A percentile compares a stretch with the other conserved stretches of the same genome.
These are phyloP conservation scores for Xyrichtys novacula DNA, from an alignment of 2,797 vertebrate species.

Conservation along the genomic window DNA sequence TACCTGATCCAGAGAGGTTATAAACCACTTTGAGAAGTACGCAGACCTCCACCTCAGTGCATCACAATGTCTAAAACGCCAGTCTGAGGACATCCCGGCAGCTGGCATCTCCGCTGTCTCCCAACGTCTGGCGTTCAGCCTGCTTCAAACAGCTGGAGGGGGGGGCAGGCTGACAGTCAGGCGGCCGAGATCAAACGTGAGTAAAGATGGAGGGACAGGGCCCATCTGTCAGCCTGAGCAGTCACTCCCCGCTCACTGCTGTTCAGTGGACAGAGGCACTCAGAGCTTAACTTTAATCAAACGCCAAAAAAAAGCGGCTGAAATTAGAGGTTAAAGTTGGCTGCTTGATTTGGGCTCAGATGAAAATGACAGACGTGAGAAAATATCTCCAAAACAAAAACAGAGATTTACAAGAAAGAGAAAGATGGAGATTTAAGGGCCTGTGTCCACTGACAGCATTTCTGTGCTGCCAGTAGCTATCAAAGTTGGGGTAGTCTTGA, in stretches of 20 bases:
- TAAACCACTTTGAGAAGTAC: background rate
- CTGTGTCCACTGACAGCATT: no score
- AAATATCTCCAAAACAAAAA: no score
- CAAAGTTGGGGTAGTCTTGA: no score
- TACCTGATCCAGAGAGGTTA: background rate
- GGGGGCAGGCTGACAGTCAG: constrained; percentile 54
- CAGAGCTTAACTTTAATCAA: background rate
- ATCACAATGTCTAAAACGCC: constrained; percentile 40
- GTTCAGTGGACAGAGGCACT: background rate
- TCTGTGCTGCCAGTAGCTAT: no score
- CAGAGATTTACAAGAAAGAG: no score
- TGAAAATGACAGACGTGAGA: no score
- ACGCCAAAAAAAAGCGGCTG: no score
- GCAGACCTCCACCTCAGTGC: constrained; percentile 15
- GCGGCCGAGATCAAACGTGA: constrained; percentile 73
- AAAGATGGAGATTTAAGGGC: no score
- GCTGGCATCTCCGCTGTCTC: constrained; percentile 59
- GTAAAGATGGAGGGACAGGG: constrained; percentile 66
- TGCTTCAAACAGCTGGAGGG: constrained; percentile 70
- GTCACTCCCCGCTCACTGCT: constrained; percentile 35
- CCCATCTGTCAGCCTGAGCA: constrained; percentile 75
- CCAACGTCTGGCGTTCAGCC: constrained; percentile 56
- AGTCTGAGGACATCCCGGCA: constrained; percentile 56
- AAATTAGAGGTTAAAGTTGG: no score
- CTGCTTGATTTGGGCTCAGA: no score